Evolutionary conservation across 2,888 invertebrate genomes (phyloP).

Genomic region (Rhagium mordax): DNA sequence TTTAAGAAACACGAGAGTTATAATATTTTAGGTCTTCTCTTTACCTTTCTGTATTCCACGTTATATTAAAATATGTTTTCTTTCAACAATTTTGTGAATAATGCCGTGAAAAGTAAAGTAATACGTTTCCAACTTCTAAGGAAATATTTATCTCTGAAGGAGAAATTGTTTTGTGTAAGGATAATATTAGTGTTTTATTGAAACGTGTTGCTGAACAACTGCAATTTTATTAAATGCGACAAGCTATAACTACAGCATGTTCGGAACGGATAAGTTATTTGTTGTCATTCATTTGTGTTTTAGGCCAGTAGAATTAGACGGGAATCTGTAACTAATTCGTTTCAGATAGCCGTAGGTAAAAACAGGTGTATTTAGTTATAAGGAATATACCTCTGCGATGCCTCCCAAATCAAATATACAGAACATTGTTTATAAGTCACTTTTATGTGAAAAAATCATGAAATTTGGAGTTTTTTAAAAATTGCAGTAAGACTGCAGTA

Average conservation of each 20-base stretch:
- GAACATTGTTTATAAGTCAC: no score
- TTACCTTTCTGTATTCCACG: not conserved
- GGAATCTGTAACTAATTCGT: no score
- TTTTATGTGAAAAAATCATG: no score
- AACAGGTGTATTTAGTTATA: no score
- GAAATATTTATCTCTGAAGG: slow-evolving; percentile 23
- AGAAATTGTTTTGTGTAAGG: slow-evolving; percentile 25
- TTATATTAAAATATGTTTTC: slow-evolving; percentile 2
- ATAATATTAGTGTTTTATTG: slow-evolving; percentile 23
- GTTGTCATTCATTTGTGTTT: not conserved
- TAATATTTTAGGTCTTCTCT: not conserved
- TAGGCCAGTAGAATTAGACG: no score
- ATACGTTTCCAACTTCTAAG: slow-evolving; percentile 12
- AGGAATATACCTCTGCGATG: no score
- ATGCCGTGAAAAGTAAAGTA: slow-evolving; percentile 10
- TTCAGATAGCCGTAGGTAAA: no score
- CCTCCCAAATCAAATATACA: no score
- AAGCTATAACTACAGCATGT: slow-evolving; percentile 24
- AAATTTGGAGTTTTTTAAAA: no score
- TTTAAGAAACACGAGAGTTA: slow-evolving; percentile 2
- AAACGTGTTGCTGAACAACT: slow-evolving; percentile 8
- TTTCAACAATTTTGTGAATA: slow-evolving; percentile 1
- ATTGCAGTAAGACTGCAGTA: no score
- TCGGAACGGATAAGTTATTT: not conserved
- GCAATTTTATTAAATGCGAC: slow-evolving; percentile 31